These are phyloP conservation scores for Cataglyphis cursor DNA, from an alignment of 2,888 invertebrate genomes.

Conservation along the genomic window DNA sequence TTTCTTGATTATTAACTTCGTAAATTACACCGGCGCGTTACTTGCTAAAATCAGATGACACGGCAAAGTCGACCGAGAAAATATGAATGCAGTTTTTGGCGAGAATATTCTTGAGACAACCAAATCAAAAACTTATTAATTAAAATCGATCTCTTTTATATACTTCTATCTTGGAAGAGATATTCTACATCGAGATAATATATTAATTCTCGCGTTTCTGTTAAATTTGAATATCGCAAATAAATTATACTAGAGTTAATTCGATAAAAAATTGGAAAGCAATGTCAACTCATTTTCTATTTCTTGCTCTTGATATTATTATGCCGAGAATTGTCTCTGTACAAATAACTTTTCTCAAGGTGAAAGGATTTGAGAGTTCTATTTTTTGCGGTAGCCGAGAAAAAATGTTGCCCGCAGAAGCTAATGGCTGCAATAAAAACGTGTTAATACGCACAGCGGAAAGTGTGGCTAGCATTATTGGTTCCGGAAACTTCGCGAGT, in stretches of 20 bases:
- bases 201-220: neutral
- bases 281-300: neutral
- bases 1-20: slow-evolving; percentile 6
- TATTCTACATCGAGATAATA: neutral
- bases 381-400: neutral
- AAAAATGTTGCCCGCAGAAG: neutral
- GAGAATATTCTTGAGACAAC: neutral
- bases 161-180: neutral
- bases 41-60: neutral
- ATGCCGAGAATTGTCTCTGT: neutral
- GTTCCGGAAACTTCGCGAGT: neutral
- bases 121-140: neutral
- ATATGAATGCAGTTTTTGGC: neutral
- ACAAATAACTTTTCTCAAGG: neutral
- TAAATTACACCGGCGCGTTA: slow-evolving; percentile 24
- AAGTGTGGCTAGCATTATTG: neutral
- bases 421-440: neutral
- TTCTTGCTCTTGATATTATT: neutral
- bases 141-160: neutral
- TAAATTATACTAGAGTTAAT: neutral
- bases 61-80: neutral
- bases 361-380: neutral
- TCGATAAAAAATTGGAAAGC: neutral
- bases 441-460: neutral
- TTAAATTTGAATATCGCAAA: neutral